These are phyloP conservation scores for Reinhardtius hippoglossoides DNA, from an alignment of 2,113 vertebrate species.

Conservation along the genomic window DNA sequence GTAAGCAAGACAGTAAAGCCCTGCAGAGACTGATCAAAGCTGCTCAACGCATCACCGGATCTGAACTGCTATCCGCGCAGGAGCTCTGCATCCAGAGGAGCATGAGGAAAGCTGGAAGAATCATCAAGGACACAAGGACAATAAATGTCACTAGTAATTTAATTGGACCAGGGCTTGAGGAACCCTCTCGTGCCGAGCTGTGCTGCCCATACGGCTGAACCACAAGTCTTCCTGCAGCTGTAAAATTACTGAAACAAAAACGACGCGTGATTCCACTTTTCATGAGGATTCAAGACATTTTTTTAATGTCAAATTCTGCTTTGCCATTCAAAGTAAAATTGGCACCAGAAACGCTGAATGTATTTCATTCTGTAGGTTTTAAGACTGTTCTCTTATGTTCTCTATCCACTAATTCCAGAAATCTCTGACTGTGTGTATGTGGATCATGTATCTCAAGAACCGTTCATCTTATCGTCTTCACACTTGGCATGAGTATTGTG, in stretches of 20 bases:
- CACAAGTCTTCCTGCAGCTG: neutral
- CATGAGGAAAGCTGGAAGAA: neutral
- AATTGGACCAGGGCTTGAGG: neutral
- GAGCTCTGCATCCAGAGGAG: neutral
- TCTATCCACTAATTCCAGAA: no score
- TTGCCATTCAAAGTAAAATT: no score
- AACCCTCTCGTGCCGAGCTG: neutral
- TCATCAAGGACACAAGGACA: neutral
- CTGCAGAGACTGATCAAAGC: neutral
- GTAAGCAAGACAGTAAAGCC: neutral
- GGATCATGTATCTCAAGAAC: no score
- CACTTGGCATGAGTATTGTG: no score
- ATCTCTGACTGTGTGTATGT: no score
- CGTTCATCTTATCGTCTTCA: no score
- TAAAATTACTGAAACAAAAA: neutral
- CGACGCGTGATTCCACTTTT: neutral
- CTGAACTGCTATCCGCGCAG: neutral
- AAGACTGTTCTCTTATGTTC: no score
- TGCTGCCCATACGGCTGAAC: no score
- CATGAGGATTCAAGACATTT: no score
- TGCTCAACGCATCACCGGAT: neutral
- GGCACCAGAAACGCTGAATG: no score
- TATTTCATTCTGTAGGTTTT: no score
- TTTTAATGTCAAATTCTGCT: no score
- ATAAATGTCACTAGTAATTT: neutral